Percentiles rank a stretch among this genome's conserved stretches.
Evolutionary conservation across 2,888 invertebrate genomes (phyloP).

Genomic region (Parnassius smintheus): DNA sequence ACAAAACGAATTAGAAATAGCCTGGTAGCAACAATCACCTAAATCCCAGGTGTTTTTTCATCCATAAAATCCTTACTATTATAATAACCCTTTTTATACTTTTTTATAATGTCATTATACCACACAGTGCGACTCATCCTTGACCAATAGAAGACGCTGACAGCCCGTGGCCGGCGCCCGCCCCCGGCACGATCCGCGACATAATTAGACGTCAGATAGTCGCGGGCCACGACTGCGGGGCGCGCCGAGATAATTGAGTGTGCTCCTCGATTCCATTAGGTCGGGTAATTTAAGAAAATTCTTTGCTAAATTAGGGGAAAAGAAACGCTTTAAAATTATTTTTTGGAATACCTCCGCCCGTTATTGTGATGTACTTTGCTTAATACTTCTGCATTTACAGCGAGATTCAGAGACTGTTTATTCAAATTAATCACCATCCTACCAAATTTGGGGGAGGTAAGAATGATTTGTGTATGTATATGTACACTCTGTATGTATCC

Average conservation of each 20-base stretch:
- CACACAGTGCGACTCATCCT: background rate
- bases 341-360: background rate
- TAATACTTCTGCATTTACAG: too few species aligned
- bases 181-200: slow-evolving; percentile 11
- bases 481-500: too few species aligned
- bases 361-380: background rate
- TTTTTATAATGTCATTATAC: background rate
- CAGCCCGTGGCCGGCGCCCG: background rate
- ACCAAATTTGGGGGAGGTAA: too few species aligned
- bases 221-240: slow-evolving; percentile 1
- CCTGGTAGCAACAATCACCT: too few species aligned
- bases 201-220: slow-evolving; percentile 18
- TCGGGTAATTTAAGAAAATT: slow-evolving; percentile 14
- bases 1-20: too few species aligned
- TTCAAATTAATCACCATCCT: too few species aligned
- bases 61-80: too few species aligned
- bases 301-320: slow-evolving; percentile 11
- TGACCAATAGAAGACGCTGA: background rate
- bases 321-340: background rate
- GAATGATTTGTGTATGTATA: too few species aligned
- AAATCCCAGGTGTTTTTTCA: too few species aligned
- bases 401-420: too few species aligned
- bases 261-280: slow-evolving; percentile 21
- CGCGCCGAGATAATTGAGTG: slow-evolving; percentile 17
- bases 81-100: too few species aligned